Percentiles rank a stretch among this genome's conserved stretches.
Conservation (phyloP, 2,888 invertebrate genomes). For the Caenorhabditis becei region DNA sequence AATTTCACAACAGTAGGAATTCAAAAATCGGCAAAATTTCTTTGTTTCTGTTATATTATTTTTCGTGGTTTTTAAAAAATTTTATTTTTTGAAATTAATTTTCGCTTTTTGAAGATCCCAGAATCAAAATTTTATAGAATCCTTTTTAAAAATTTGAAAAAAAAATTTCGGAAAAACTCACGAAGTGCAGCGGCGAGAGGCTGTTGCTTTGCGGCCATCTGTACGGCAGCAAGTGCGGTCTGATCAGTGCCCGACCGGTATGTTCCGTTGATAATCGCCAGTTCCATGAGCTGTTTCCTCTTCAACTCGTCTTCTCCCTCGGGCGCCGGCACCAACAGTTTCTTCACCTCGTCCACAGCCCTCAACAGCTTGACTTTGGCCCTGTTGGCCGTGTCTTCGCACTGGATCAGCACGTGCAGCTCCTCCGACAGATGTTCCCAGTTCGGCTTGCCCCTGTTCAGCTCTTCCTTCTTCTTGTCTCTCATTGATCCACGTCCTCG, state of each 20-base stretch:
- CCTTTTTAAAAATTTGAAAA: too few species aligned
- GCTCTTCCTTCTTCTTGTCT: constrained; percentile 87
- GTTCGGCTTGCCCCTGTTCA: constrained; percentile 98
- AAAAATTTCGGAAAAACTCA: too few species aligned
- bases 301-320: constrained; percentile 96
- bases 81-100: too few species aligned
- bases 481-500: constrained; percentile 84
- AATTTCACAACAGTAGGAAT: too few species aligned
- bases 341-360: constrained; percentile 98
- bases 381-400: constrained; percentile 98
- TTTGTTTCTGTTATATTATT: too few species aligned
- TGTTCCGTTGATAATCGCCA: constrained; percentile 99
- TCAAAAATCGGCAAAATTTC: too few species aligned
- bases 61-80: too few species aligned
- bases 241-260: constrained; percentile 86
- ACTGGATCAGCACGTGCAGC: constrained; percentile 97
- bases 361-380: constrained; percentile 94
- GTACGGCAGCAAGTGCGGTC: constrained; percentile 66
- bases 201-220: constrained; percentile 62
- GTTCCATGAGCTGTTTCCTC: constrained; percentile 99
- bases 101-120: too few species aligned
- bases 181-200: constrained; percentile 66
- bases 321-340: constrained; percentile 93
- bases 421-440: constrained; percentile 99
- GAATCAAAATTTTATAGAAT: too few species aligned